Percentiles rank a stretch among this genome's conserved stretches.
phyloP scores from a whole-genome alignment of 1,140 invertebrate species.

The Zaprionus capensis region DNA sequence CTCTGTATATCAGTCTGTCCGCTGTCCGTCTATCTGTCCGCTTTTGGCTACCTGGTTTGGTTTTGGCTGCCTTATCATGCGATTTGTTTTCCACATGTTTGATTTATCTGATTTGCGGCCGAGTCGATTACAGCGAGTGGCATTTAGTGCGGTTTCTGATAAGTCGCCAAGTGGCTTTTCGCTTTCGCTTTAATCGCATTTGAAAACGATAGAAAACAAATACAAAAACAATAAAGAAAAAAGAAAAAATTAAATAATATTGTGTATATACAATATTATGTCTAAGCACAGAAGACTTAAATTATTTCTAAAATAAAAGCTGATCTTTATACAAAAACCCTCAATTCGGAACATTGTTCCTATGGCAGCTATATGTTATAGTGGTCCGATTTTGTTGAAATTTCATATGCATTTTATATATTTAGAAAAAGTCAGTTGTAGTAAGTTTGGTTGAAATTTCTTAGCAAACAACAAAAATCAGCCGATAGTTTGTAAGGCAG shows the following conservation, averaged over 20 bases:
- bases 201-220: neutral
- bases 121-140: constrained; percentile 51
- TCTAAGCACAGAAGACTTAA: no score
- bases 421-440: no score
- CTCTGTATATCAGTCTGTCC: neutral
- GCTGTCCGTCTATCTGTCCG: neutral
- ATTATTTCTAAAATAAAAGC: no score
- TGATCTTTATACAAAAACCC: no score
- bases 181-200: neutral
- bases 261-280: neutral
- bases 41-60: constrained; percentile 22
- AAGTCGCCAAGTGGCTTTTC: constrained; percentile 16
- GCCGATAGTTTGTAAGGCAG: no score
- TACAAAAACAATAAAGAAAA: no score
- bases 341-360: no score
- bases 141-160: constrained; percentile 41
- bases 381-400: no score
- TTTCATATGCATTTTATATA: no score
- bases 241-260: neutral
- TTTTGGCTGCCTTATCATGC: constrained; percentile 59
- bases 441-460: no score
- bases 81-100: constrained; percentile 76
- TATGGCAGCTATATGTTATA: no score
- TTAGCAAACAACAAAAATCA: no score
- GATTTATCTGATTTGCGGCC: constrained; percentile 72